Percentiles rank a stretch among this genome's conserved stretches.
Evolutionary conservation across 2,797 vertebrate species (phyloP).

Genomic region (Babyrousa celebensis): DNA sequence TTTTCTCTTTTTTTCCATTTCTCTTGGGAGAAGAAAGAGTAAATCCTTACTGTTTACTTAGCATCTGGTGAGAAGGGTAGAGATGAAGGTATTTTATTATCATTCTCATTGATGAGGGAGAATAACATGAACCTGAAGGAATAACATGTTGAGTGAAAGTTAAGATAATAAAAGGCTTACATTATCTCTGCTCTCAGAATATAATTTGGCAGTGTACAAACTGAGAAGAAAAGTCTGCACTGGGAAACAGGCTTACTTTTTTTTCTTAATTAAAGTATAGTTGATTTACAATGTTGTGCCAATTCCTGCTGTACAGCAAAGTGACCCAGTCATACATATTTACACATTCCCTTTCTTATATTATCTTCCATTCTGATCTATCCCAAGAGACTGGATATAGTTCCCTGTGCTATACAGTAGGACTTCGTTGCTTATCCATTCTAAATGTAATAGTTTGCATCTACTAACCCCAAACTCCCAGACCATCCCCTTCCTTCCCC

Average conservation of each 20-base stretch:
- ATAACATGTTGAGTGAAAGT: slow-evolving; percentile 16
- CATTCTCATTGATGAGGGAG: background rate
- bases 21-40: background rate
- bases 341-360: too few species aligned
- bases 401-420: too few species aligned
- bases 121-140: background rate
- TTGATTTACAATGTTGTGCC: too few species aligned
- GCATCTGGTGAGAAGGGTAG: background rate
- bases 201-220: background rate
- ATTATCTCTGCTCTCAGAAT: background rate
- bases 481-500: too few species aligned
- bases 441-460: too few species aligned
- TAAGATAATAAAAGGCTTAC: background rate
- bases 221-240: background rate
- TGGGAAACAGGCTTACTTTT: background rate
- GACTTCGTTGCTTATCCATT: too few species aligned
- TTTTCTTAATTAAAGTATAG: too few species aligned
- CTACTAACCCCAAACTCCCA: too few species aligned
- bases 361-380: too few species aligned
- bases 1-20: background rate
- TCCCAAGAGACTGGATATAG: too few species aligned
- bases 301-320: too few species aligned
- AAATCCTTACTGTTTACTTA: slow-evolving; percentile 1
- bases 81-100: background rate
- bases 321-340: too few species aligned